Evolutionary conservation across 2,797 vertebrate genomes (phyloP).

Genomic region (Trematomus bernacchii): DNA sequence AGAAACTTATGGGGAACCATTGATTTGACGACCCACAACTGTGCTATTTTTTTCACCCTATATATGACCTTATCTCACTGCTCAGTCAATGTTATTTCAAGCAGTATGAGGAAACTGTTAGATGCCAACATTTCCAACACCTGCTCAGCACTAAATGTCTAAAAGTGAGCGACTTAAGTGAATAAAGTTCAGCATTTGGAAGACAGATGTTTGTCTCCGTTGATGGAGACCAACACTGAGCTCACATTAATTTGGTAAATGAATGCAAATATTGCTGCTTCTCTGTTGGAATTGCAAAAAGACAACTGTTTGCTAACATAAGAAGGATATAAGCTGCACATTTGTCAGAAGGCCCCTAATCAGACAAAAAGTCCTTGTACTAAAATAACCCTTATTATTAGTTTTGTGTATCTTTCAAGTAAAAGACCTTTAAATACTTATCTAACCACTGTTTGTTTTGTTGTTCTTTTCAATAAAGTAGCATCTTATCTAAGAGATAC

Average conservation of each 20-base stretch:
- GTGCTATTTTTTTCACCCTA: neutral
- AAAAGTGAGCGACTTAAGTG: no score
- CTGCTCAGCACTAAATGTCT: no score
- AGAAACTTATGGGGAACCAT: no score
- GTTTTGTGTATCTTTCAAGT: neutral
- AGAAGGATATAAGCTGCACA: no score
- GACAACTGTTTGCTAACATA: no score
- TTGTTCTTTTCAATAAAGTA: neutral
- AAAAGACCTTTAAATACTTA: neutral
- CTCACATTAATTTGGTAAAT: neutral
- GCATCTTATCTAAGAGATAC: neutral
- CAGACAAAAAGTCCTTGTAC: neutral
- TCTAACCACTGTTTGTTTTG: neutral
- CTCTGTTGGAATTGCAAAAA: no score
- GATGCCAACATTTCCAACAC: no score
- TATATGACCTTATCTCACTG: neutral
- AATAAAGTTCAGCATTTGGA: no score
- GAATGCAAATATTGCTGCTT: neutral
- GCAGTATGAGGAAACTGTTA: neutral
- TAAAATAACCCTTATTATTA: neutral
- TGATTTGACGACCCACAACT: no score
- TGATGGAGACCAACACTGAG: neutral
- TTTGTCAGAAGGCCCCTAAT: no score
- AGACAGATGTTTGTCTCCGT: neutral
- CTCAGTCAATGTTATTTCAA: neutral